Percentiles rank a stretch among this genome's conserved stretches.
phyloP scores from a whole-genome alignment of 2,888 invertebrate genomes.

The Euzophera pinguis region DNA sequence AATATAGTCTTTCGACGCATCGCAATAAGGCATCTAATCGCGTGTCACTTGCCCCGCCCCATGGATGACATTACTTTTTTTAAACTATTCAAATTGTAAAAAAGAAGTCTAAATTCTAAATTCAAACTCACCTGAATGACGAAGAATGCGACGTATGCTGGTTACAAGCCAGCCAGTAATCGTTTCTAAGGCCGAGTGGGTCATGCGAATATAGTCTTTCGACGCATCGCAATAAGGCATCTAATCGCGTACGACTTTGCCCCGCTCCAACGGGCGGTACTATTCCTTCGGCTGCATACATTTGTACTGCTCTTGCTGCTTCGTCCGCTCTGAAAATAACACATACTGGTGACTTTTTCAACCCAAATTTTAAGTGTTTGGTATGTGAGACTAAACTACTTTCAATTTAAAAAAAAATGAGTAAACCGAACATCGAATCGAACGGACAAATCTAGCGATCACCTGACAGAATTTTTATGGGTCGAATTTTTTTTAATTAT shows the following conservation, averaged over 20 bases:
- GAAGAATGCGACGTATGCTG: constrained; percentile 30
- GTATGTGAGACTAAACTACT: no score
- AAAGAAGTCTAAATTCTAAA: no score
- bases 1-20: constrained; percentile 88
- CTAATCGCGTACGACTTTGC: constrained; percentile 85
- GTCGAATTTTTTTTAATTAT: no score
- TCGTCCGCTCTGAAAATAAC: constrained; percentile 89
- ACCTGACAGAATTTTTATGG: no score
- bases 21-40: constrained; percentile 92
- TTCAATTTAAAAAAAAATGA: no score
- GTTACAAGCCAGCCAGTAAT: constrained; percentile 90
- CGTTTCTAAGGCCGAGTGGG: constrained; percentile 85
- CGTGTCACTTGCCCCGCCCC: no score
- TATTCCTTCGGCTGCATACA: constrained; percentile 87
- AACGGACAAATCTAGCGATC: no score
- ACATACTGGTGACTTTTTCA: no score
- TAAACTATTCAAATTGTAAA: no score
- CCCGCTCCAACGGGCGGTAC: constrained; percentile 82
- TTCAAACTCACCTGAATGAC: not conserved
- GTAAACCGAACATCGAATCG: no score
- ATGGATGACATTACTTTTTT: not conserved
- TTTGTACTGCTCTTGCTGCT: constrained; percentile 87
- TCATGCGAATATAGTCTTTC: constrained; percentile 89
- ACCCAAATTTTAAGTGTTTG: no score
- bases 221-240: constrained; percentile 89